Conservation (phyloP, 2,797 vertebrate genomes). For the Cuniculus paca region DNA sequence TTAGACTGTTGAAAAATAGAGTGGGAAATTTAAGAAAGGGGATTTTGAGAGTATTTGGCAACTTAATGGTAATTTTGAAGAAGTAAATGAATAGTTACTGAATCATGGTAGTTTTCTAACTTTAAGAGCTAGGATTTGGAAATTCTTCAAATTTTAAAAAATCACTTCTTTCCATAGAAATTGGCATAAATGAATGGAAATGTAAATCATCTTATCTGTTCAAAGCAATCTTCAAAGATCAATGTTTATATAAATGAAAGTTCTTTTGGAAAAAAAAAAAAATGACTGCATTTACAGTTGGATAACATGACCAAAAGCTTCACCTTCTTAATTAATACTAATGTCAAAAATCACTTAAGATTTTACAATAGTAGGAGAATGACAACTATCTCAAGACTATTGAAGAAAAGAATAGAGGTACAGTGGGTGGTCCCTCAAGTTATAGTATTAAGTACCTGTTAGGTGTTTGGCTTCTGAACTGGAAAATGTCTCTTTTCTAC, state of each 20-base stretch:
- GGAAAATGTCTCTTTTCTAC: neutral
- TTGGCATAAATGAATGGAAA: slow-evolving; percentile 61
- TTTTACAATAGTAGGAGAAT: slow-evolving; percentile 17
- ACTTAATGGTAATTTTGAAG: slow-evolving; percentile 31
- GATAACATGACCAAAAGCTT: slow-evolving; percentile 10
- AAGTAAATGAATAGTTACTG: neutral
- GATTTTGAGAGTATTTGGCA: neutral
- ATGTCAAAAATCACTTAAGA: slow-evolving; percentile 24
- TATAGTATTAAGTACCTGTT: neutral
- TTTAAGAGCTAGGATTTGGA: neutral
- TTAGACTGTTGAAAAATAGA: slow-evolving; percentile 4
- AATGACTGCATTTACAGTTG: slow-evolving; percentile 33
- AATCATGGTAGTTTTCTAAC: slow-evolving; percentile 55
- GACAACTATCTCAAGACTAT: neutral
- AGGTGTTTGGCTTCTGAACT: neutral
- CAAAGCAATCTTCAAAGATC: slow-evolving; percentile 23
- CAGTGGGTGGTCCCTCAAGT: neutral
- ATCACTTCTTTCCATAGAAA: slow-evolving; percentile 14
- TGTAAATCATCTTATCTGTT: slow-evolving; percentile 36
- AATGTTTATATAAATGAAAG: slow-evolving; percentile 64
- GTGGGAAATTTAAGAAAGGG: neutral
- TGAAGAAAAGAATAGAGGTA: neutral
- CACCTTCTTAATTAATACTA: slow-evolving; percentile 10
- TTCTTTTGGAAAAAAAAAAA: neutral
- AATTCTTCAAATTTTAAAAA: slow-evolving; percentile 24